Evolutionary conservation across 2,888 invertebrate genomes (phyloP).

Genomic region (Nesidiocoris tenuis): DNA sequence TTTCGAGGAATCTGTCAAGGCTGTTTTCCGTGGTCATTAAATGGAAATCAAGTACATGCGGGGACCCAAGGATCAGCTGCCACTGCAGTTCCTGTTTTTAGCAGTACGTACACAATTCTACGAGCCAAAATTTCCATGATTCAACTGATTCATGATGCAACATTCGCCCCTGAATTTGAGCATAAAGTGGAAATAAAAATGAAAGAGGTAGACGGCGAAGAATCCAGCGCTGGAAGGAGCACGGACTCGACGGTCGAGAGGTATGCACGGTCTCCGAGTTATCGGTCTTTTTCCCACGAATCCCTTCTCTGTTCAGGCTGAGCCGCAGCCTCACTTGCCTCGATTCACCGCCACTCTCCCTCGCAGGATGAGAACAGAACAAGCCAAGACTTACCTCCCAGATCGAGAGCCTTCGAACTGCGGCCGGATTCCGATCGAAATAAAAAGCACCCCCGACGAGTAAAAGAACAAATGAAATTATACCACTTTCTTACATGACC

Average conservation of each 20-base stretch:
- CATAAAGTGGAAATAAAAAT: slow-evolving; percentile 35
- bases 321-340: not conserved
- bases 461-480: slow-evolving; percentile 34
- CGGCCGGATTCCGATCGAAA: slow-evolving; percentile 36
- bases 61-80: no score
- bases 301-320: slow-evolving; percentile 3
- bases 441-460: slow-evolving; percentile 1
- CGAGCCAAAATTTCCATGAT: no score
- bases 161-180: no score
- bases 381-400: slow-evolving; percentile 12
- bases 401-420: slow-evolving; percentile 33
- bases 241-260: slow-evolving; percentile 9
- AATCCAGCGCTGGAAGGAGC: slow-evolving; percentile 14
- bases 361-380: not conserved
- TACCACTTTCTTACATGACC: slow-evolving; percentile 18
- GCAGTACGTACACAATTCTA: no score
- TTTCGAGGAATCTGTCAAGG: no score
- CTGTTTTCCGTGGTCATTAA: no score
- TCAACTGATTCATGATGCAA: no score
- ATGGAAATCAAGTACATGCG: no score
- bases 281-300: slow-evolving; percentile 43
- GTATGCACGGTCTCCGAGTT: slow-evolving; percentile 33
- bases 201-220: slow-evolving; percentile 15
- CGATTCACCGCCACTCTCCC: not conserved
- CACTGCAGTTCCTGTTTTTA: no score